Evolutionary conservation across 2,888 invertebrate genomes (phyloP), one percentile per base, ranked within the genome.

Genomic region (Pherbina coryleti): DNA sequence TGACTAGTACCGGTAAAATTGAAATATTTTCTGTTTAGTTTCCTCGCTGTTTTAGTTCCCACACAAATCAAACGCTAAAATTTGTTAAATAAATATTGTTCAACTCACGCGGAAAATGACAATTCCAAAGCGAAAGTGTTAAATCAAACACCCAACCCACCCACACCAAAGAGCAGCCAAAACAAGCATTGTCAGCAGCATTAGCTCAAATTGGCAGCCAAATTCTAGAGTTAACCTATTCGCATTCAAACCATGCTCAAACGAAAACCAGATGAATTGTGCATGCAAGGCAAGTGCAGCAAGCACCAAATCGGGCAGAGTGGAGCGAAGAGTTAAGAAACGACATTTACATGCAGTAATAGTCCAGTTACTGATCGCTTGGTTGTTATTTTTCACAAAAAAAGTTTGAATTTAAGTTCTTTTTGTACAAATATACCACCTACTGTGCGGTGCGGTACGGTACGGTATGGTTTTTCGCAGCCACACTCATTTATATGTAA

Each of bases 131-230:
- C 55, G 55, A 55, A 55, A 55, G 55, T 55, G 55, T 55, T 55
- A 55, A 55, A 55, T 55, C 55, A 55, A 55, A 55, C 55, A 55
- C 55, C 55, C 55, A 55, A 55, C 55, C 55, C 55, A 55, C 55
- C 22, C 55, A 22, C 55, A 55, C 55, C n/a, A 55, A 55, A 55
- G 55, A 55, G n/a, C 55, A 55, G 5, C 22, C 55, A 55, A 55
- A 55, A 55, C 22, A 22, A 55, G 19, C n/a, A 55, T 55, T 55
- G 55, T 22, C n/a, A 55, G n/a, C 55, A 55, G 17, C 5, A 55
- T 22, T 22, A 19, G 19, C n/a, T 8, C 0, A 55, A 19, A 55
- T 55, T 55, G 55, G n/a, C 55, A 55, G 44, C 44, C 44, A 4
- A 44, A 44, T 11, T 44, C 44, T 44, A 44, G 44, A 55, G 55